Evolutionary conservation across 2,113 vertebrate genomes (phyloP).

Genomic region (Phylloscopus trochiloides): DNA sequence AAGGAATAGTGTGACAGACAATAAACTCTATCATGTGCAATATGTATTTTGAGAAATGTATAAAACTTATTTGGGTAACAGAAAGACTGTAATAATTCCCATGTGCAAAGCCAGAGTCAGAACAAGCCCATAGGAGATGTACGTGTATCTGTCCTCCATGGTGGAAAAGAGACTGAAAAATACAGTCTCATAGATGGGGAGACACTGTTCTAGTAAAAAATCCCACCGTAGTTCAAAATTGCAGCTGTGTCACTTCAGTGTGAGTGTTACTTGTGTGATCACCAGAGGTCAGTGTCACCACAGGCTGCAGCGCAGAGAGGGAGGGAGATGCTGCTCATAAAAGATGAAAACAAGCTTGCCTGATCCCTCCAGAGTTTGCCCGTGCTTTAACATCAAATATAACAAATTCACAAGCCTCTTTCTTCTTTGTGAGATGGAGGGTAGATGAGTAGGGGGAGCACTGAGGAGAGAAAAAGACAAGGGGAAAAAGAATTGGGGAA

Average conservation of each 20-base stretch:
- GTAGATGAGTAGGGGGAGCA: background rate
- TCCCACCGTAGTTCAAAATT: background rate
- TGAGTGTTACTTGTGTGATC: slow-evolving; percentile 38
- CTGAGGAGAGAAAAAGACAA: background rate
- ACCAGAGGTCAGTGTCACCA: slow-evolving; percentile 70
- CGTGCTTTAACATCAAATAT: background rate
- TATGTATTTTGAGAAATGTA: background rate
- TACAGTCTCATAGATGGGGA: background rate
- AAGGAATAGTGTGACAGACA: background rate
- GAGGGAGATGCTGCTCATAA: background rate
- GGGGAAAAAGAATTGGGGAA: background rate
- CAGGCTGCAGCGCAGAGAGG: background rate
- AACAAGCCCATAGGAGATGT: background rate
- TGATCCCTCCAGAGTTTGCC: background rate
- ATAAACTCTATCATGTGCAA: background rate
- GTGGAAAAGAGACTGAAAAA: background rate
- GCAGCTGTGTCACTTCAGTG: background rate
- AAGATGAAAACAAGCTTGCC: background rate
- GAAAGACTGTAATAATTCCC: background rate
- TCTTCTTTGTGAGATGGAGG: background rate
- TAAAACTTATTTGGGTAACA: background rate
- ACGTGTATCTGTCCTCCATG: background rate
- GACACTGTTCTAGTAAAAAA: too few relatives aligned
- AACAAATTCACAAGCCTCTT: background rate
- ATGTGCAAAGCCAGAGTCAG: background rate